These are phyloP conservation scores for Schizopygopsis malacanthus DNA, from an alignment of 2,797 vertebrate genomes.

Conservation along the genomic window DNA sequence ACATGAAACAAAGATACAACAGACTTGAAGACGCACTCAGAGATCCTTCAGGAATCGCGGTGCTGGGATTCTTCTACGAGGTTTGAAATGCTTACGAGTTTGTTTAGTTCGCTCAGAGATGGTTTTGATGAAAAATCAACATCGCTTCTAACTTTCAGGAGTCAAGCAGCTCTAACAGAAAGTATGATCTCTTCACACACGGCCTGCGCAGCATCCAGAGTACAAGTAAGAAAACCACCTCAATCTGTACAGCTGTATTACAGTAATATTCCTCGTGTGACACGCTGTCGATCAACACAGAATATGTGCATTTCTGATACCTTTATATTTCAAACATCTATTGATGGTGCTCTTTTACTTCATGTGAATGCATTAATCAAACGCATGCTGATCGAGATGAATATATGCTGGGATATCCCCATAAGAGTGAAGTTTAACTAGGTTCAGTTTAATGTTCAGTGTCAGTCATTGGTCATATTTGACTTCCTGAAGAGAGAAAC, in stretches of 20 bases:
- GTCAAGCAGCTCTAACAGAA: conserved; percentile 53
- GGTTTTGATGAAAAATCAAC: neutral
- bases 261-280: neutral
- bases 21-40: conserved; percentile 64
- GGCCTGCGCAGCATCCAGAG: conserved; percentile 17
- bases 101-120: neutral
- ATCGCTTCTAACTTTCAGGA: conserved; percentile 33
- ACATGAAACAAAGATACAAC: conserved; percentile 76
- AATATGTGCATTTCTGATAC: neutral
- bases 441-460: neutral
- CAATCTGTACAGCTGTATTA: neutral
- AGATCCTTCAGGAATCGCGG: conserved; percentile 77
- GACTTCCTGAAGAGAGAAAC: neutral
- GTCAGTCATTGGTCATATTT: neutral
- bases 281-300: neutral
- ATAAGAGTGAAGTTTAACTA: neutral
- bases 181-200: conserved; percentile 44
- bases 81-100: conserved; percentile 65
- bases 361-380: neutral
- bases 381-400: neutral
- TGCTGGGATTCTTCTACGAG: conserved; percentile 89
- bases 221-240: conserved; percentile 39
- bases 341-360: too few relatives aligned
- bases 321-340: neutral
- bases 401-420: neutral